These are phyloP conservation scores for Drosophila macrospina DNA, from an alignment of 2,888 invertebrate species.

Conservation along the genomic window DNA sequence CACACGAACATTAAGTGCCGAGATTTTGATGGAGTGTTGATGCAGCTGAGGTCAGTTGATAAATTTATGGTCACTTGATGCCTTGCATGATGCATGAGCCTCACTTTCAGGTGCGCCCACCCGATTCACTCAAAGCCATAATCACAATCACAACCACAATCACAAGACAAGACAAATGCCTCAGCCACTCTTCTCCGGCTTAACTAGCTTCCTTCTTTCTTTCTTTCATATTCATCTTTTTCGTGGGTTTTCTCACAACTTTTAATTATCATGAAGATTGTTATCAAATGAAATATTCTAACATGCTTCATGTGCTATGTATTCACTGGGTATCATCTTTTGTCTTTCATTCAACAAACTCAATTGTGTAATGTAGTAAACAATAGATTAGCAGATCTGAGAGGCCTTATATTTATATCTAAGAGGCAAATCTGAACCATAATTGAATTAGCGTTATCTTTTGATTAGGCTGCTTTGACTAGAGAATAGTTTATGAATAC, in stretches of 20 bases:
- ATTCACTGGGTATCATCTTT: constrained; percentile 3
- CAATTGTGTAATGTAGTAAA: constrained; percentile 1
- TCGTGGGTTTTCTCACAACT: constrained; percentile 16
- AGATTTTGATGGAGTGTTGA: constrained; percentile 74
- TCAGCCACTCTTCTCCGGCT: constrained; percentile 15
- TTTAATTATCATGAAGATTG: constrained; percentile 13
- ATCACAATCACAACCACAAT: constrained; percentile 57
- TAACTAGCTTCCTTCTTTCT: constrained; percentile 20
- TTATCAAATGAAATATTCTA: constrained; percentile 10
- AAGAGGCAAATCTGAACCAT: no score
- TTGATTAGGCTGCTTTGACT: no score
- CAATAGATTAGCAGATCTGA: constrained; percentile 4
- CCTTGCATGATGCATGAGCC: constrained; percentile 61
- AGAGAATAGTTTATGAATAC: no score
- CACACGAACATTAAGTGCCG: constrained; percentile 69
- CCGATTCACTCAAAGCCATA: constrained; percentile 47
- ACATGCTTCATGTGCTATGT: constrained; percentile 13
- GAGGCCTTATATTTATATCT: no score
- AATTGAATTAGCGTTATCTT: no score
- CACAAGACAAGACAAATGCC: constrained; percentile 39
- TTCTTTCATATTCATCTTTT: neutral
- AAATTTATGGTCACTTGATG: constrained; percentile 60
- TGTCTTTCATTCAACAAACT: neutral
- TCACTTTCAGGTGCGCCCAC: constrained; percentile 68
- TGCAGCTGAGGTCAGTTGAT: constrained; percentile 64